phyloP scores from a whole-genome alignment of 1,140 invertebrate genomes.

The Pseudomyrmex cubaensis region DNA sequence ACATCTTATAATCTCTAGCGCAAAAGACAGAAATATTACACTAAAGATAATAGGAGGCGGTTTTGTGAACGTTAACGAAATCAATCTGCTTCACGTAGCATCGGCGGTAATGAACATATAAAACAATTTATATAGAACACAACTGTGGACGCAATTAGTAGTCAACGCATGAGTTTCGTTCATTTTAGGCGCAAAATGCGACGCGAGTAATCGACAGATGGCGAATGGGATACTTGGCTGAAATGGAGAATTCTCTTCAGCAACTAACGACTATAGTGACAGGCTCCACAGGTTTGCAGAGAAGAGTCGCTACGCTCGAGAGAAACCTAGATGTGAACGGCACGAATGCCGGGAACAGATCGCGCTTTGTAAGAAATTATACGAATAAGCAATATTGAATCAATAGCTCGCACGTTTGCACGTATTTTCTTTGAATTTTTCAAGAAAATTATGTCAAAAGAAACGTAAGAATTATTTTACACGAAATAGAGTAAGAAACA shows the following conservation, averaged over 20 bases:
- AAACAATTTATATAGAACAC: neutral
- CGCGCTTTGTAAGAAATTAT: neutral
- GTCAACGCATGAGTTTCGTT: neutral
- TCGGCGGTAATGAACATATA: conserved; percentile 78
- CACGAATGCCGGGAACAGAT: neutral
- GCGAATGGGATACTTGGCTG: conserved; percentile 77
- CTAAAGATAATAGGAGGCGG: conserved; percentile 87
- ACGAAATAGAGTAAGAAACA: no score
- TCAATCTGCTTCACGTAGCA: conserved; percentile 85
- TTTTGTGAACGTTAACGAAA: conserved; percentile 87
- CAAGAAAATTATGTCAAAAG: no score
- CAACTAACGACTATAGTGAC: conserved; percentile 76
- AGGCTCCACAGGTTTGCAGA: conserved; percentile 82
- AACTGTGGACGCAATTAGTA: neutral
- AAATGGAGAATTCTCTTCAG: conserved; percentile 77
- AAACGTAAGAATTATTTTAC: no score
- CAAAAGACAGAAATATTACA: conserved; percentile 88
- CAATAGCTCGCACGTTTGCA: neutral
- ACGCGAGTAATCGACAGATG: conserved; percentile 82
- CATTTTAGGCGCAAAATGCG: conserved; percentile 79
- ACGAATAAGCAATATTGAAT: conserved; percentile 47
- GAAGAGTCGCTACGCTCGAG: conserved; percentile 75
- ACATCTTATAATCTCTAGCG: conserved; percentile 88
- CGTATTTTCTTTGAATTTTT: neutral
- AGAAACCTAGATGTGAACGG: conserved; percentile 66